Evolutionary conservation across 1,140 invertebrate genomes (phyloP).

Genomic region (Pteromalus puparum): DNA sequence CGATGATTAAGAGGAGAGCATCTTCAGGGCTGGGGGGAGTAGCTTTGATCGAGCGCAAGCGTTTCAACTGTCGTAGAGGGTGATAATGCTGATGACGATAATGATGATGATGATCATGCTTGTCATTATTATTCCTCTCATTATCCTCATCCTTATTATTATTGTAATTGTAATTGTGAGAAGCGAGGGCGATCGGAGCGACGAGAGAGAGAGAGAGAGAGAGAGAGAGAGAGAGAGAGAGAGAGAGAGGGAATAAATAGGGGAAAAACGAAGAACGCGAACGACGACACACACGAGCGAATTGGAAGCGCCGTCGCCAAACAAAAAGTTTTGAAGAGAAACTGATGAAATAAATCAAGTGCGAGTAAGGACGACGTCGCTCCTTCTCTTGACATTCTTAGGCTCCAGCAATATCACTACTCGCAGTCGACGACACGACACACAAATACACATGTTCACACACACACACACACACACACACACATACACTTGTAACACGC

Average conservation of each 20-base stretch:
- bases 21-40: constrained; percentile 41
- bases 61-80: constrained; percentile 33
- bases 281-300: not conserved
- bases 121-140: not conserved
- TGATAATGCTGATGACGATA: constrained; percentile 41
- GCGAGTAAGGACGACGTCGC: constrained; percentile 55
- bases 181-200: not conserved
- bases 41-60: constrained; percentile 16
- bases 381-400: constrained; percentile 71
- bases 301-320: not conserved
- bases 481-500: constrained; percentile 48
- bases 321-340: not conserved
- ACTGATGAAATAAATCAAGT: not conserved
- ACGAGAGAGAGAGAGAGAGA: not conserved
- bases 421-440: constrained; percentile 64
- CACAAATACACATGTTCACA: constrained; percentile 13
- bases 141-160: not conserved
- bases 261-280: not conserved
- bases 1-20: constrained; percentile 59
- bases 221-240: not conserved
- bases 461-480: constrained; percentile 62
- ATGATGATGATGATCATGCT: constrained; percentile 19
- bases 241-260: not conserved
- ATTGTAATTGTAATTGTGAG: constrained; percentile 8
- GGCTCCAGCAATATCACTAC: constrained; percentile 70